Evolutionary conservation across 2,888 invertebrate genomes (phyloP).

Genomic region (Cerastoderma edule): DNA sequence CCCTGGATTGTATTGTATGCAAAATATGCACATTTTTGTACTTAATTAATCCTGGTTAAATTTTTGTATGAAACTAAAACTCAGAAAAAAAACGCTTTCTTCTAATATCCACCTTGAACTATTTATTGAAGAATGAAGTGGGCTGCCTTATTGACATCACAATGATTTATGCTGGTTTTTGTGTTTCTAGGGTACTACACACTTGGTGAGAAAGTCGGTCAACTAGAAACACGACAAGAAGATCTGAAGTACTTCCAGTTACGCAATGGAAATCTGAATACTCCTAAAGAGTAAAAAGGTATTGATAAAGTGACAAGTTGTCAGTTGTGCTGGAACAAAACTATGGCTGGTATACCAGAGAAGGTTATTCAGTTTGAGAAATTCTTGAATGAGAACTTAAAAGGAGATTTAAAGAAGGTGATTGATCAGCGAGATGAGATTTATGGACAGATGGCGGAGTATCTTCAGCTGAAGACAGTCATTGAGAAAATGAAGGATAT

Average conservation of each 20-base stretch:
- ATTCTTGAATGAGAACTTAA: constrained; percentile 91
- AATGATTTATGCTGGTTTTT: too few relatives aligned
- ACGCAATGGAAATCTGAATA: neutral
- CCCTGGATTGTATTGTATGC: too few relatives aligned
- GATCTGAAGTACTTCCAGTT: constrained; percentile 10
- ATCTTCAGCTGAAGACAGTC: constrained; percentile 89
- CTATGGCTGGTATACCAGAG: constrained; percentile 60
- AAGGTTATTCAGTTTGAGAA: constrained; percentile 87
- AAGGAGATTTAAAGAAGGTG: constrained; percentile 87
- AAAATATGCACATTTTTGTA: too few relatives aligned
- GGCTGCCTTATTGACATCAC: too few relatives aligned
- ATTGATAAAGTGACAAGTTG: neutral
- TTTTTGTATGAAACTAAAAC: too few relatives aligned
- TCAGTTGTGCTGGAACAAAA: neutral
- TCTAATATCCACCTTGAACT: too few relatives aligned
- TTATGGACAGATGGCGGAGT: constrained; percentile 89
- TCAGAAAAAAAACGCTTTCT: too few relatives aligned
- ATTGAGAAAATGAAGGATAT: constrained; percentile 88
- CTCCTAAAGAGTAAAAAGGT: neutral
- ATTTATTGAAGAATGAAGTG: too few relatives aligned
- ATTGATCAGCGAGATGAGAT: constrained; percentile 86
- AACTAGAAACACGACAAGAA: constrained; percentile 20
- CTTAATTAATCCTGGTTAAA: too few relatives aligned
- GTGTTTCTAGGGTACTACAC: constrained; percentile 26
- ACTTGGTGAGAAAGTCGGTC: constrained; percentile 26